Evolutionary conservation across 2,797 vertebrate species (phyloP).

Genomic region (Acanthiza pusilla): DNA sequence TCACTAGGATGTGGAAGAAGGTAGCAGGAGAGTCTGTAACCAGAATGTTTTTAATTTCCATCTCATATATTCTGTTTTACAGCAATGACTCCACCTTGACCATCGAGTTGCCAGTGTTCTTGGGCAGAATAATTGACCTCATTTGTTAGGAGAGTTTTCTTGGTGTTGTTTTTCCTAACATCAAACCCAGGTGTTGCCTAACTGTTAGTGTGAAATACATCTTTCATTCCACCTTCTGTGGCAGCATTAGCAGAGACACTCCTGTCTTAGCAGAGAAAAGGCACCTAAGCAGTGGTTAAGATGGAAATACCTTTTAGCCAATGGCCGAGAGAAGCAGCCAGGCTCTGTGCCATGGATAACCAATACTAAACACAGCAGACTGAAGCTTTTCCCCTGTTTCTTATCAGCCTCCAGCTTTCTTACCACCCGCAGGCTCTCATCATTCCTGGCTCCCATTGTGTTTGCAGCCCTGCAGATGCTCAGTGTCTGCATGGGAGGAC

Average conservation of each 20-base stretch:
- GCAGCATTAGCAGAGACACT: neutral
- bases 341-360: neutral
- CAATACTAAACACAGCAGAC: neutral
- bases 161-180: neutral
- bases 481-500: neutral
- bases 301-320: neutral
- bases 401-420: constrained; percentile 5
- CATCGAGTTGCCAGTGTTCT: neutral
- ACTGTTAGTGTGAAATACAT: neutral
- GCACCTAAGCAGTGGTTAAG: neutral
- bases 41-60: neutral
- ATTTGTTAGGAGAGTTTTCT: neutral
- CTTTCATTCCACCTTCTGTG: neutral
- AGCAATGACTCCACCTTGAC: neutral
- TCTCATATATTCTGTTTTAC: neutral
- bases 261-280: neutral
- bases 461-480: constrained; percentile 23
- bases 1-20: neutral
- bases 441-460: neutral
- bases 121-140: neutral
- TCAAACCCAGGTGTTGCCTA: neutral
- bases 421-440: neutral
- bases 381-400: neutral
- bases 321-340: neutral
- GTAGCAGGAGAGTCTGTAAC: neutral